phyloP scores from a whole-genome alignment of 2,113 vertebrate genomes.

The Acrocephalus kingi region DNA sequence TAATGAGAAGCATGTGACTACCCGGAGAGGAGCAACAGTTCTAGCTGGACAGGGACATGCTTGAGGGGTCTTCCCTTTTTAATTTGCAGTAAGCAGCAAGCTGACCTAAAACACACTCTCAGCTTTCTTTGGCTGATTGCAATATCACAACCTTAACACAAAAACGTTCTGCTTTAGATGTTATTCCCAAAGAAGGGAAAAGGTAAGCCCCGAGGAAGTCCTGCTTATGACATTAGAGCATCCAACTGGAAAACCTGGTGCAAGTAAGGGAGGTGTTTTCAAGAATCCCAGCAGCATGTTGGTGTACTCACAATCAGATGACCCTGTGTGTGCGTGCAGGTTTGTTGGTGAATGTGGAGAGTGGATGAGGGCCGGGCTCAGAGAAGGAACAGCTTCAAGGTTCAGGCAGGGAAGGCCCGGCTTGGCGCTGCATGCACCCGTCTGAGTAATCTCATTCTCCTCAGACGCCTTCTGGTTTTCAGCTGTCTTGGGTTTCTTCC shows the following conservation, averaged over 20 bases:
- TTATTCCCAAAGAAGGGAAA: not conserved
- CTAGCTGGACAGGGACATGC: not conserved
- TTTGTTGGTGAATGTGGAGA: slow-evolving; percentile 89
- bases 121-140: not conserved
- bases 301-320: slow-evolving; percentile 95
- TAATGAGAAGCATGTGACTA: not conserved
- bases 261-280: not conserved
- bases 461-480: slow-evolving; percentile 92
- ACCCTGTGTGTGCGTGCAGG: slow-evolving; percentile 88
- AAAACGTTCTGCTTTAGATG: not conserved
- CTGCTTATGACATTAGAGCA: not conserved
- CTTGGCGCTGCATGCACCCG: slow-evolving; percentile 87
- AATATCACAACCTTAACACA: not conserved
- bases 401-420: slow-evolving; percentile 90
- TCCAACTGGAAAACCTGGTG: not conserved
- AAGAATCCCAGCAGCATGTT: slow-evolving; percentile 5
- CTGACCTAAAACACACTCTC: not conserved
- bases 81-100: not conserved
- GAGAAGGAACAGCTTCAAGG: slow-evolving; percentile 85
- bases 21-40: not conserved
- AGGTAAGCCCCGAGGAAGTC: not conserved
- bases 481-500: slow-evolving; percentile 87
- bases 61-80: not conserved
- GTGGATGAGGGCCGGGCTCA: slow-evolving; percentile 85
- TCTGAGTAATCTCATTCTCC: slow-evolving; percentile 96